phyloP scores from a whole-genome alignment of 2,797 vertebrate genomes.

The Okamejei kenojei region DNA sequence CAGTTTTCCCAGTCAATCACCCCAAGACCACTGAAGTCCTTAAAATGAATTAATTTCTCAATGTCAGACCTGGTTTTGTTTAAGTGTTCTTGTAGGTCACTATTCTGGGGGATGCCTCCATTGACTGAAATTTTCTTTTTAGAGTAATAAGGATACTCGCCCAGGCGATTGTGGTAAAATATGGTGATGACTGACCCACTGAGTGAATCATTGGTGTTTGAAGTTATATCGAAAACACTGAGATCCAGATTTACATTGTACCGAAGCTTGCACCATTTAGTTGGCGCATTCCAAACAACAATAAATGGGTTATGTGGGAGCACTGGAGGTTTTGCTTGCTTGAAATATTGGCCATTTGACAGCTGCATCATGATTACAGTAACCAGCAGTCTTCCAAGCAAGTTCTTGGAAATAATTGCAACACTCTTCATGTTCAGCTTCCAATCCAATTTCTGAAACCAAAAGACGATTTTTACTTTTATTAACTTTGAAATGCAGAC shows the following conservation, averaged over 20 bases:
- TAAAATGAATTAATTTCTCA: conserved; percentile 64
- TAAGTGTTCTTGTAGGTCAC: conserved; percentile 72
- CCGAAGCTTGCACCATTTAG: conserved; percentile 67
- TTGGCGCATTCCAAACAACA: conserved; percentile 79
- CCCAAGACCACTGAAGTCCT: conserved; percentile 73
- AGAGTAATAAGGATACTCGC: conserved; percentile 76
- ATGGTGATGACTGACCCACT: conserved; percentile 76
- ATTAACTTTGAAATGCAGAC: neutral
- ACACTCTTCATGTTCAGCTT: neutral
- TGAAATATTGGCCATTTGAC: conserved; percentile 46
- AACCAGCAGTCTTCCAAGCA: neutral
- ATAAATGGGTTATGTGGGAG: conserved; percentile 70
- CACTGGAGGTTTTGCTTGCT: conserved; percentile 61
- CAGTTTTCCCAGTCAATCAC: conserved; percentile 89
- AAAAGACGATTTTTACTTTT: neutral
- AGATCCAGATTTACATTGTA: conserved; percentile 81
- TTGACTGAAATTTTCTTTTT: conserved; percentile 62
- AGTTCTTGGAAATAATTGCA: neutral
- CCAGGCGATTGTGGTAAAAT: conserved; percentile 80
- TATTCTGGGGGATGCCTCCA: conserved; percentile 78
- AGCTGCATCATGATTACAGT: neutral
- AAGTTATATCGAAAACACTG: conserved; percentile 71
- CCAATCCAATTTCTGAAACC: neutral
- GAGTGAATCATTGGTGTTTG: conserved; percentile 74
- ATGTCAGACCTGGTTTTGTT: conserved; percentile 72